phyloP scores from a whole-genome alignment of 2,797 vertebrate species.

The Mionectes olivaceus region DNA sequence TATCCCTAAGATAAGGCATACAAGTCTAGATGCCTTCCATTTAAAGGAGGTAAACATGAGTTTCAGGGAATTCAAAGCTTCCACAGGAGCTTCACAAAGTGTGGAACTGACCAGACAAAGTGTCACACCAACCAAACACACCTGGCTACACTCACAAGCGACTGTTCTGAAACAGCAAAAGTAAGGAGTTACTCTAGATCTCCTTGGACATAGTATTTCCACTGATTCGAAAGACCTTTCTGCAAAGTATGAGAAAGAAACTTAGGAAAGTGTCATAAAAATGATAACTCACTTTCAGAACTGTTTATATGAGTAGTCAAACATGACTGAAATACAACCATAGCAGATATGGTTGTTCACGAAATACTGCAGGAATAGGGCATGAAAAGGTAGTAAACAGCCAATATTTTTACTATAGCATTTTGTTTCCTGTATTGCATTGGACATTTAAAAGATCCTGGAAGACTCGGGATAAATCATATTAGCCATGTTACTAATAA shows the following conservation, averaged over 20 bases:
- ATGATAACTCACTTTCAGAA: not conserved
- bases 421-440: not conserved
- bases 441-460: not conserved
- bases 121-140: not conserved
- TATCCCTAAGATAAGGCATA: not conserved
- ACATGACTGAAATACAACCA: not conserved
- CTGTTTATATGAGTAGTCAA: not conserved
- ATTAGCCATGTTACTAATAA: not conserved
- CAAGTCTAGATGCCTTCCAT: not conserved
- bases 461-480: not conserved
- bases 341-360: not conserved
- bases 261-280: not conserved
- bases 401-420: not conserved
- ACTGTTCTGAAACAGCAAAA: not conserved
- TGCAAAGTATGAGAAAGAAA: not conserved
- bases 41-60: rapidly evolving
- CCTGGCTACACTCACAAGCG: not conserved
- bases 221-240: not conserved
- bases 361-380: not conserved
- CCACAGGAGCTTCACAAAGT: not conserved
- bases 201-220: not conserved
- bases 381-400: not conserved
- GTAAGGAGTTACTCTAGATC: not conserved
- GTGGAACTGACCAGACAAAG: not conserved
- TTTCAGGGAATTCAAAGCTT: not conserved